These are phyloP conservation scores for Drosophila hawaiiensis DNA, from an alignment of 2,888 invertebrate genomes.

Conservation along the genomic window DNA sequence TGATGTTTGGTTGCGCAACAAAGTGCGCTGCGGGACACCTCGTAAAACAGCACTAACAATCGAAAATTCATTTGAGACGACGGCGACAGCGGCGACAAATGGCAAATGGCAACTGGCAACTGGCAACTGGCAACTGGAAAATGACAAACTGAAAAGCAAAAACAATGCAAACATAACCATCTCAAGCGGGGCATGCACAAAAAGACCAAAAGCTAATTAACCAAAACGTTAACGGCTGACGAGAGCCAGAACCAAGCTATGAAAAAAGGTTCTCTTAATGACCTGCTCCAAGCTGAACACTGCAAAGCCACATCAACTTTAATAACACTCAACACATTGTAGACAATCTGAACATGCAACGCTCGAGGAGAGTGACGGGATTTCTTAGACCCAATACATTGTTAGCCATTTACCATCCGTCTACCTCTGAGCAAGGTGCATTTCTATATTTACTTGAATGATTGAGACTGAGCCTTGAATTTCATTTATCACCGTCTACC, in stretches of 20 bases:
- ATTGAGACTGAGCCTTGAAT: not conserved
- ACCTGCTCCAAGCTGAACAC: constrained; percentile 27
- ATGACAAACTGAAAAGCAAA: constrained; percentile 15
- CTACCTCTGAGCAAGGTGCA: not conserved
- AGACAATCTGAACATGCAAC: constrained; percentile 26
- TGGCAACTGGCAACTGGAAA: constrained; percentile 15
- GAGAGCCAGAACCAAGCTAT: constrained; percentile 53
- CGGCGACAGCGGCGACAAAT: constrained; percentile 30
- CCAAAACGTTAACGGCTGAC: constrained; percentile 71
- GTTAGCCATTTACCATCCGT: not conserved
- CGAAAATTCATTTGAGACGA: constrained; percentile 74
- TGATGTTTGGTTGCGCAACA: constrained; percentile 63
- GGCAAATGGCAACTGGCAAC: constrained; percentile 5
- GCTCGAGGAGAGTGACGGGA: not conserved
- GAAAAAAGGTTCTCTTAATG: constrained; percentile 66
- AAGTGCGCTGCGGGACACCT: constrained; percentile 76
- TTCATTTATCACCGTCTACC: not conserved
- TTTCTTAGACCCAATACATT: constrained; percentile 10
- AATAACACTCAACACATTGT: constrained; percentile 56
- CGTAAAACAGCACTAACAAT: constrained; percentile 75
- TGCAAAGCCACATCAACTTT: constrained; percentile 22
- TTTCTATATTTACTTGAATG: not conserved
- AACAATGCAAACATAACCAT: constrained; percentile 43
- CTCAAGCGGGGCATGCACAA: constrained; percentile 64
- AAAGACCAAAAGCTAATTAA: constrained; percentile 74